Evolutionary conservation across 2,113 vertebrate species (phyloP).

Genomic region (Ophthalmolycus amberensis): DNA sequence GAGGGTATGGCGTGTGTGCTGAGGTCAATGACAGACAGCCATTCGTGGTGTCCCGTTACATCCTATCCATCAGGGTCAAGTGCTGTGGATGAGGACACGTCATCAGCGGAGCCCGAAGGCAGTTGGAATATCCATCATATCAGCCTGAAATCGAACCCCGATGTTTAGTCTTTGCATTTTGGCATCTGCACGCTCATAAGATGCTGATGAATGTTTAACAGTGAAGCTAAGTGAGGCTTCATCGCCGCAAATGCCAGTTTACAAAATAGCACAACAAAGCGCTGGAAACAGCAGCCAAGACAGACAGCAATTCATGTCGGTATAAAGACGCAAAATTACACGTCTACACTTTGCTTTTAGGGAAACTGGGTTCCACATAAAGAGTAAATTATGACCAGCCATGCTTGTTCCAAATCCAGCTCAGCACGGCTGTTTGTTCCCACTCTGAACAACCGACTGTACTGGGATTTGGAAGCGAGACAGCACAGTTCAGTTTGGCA

Average conservation of each 20-base stretch:
- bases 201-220: neutral
- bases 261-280: slow-evolving; percentile 49
- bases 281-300: slow-evolving; percentile 33
- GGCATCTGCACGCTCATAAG: neutral
- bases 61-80: slow-evolving; percentile 65
- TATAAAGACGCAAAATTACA: slow-evolving; percentile 39
- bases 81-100: slow-evolving; percentile 25
- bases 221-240: slow-evolving; percentile 8
- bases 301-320: slow-evolving; percentile 21
- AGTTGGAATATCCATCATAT: slow-evolving; percentile 11
- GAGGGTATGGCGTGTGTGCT: slow-evolving; percentile 47
- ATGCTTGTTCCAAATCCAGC: slow-evolving; percentile 62
- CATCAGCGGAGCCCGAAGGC: slow-evolving; percentile 2
- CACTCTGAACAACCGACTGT: slow-evolving; percentile 61
- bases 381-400: slow-evolving; percentile 45
- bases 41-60: slow-evolving; percentile 66
- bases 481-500: slow-evolving; percentile 67
- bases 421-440: slow-evolving; percentile 62
- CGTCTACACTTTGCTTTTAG: slow-evolving; percentile 30
- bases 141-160: slow-evolving; percentile 6
- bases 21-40: slow-evolving; percentile 68
- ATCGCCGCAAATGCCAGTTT: slow-evolving; percentile 37
- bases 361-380: slow-evolving; percentile 36
- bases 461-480: slow-evolving; percentile 65
- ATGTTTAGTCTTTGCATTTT: slow-evolving; percentile 9